A percentile compares a stretch with the other conserved stretches of the same genome.
These are phyloP conservation scores for Acrobasis suavella DNA, from an alignment of 2,888 invertebrate genomes.

Conservation along the genomic window DNA sequence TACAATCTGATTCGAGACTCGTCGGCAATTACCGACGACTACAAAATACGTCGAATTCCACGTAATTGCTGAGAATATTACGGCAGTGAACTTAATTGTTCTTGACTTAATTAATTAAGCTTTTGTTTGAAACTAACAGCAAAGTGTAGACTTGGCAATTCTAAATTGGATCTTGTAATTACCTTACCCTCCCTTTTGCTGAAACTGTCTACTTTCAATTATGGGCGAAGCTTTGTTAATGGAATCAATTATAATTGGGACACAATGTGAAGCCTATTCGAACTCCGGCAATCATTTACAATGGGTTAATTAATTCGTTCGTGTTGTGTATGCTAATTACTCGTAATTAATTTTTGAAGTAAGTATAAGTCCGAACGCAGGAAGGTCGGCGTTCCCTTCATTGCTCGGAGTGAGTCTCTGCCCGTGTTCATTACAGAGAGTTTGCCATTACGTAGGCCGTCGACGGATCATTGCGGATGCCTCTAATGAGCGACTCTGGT, in stretches of 20 bases:
- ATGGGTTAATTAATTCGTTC: constrained; percentile 57
- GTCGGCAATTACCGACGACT: constrained; percentile 74
- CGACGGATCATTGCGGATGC: constrained; percentile 50
- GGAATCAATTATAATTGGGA: constrained; percentile 78
- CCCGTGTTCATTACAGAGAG: constrained; percentile 49
- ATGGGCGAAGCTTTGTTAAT: constrained; percentile 77
- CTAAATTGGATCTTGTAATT: constrained; percentile 83
- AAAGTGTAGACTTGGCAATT: constrained; percentile 83
- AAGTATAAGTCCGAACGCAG: not conserved
- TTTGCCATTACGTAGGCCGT: constrained; percentile 46
- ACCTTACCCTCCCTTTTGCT: constrained; percentile 78
- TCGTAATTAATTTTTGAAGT: constrained; percentile 22
- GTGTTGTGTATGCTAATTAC: constrained; percentile 39
- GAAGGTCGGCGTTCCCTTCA: constrained; percentile 14
- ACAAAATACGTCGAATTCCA: constrained; percentile 80
- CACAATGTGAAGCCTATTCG: constrained; percentile 64
- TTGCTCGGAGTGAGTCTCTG: constrained; percentile 25
- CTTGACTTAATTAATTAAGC: constrained; percentile 83
- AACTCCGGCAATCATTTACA: constrained; percentile 54
- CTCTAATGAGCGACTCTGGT: constrained; percentile 54
- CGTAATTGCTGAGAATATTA: constrained; percentile 82
- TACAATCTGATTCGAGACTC: constrained; percentile 75
- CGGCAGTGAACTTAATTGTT: constrained; percentile 82
- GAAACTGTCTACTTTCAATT: constrained; percentile 81
- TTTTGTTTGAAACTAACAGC: constrained; percentile 83